phyloP scores from a whole-genome alignment of 1,140 invertebrate genomes.

The Helicoverpa armigera region DNA sequence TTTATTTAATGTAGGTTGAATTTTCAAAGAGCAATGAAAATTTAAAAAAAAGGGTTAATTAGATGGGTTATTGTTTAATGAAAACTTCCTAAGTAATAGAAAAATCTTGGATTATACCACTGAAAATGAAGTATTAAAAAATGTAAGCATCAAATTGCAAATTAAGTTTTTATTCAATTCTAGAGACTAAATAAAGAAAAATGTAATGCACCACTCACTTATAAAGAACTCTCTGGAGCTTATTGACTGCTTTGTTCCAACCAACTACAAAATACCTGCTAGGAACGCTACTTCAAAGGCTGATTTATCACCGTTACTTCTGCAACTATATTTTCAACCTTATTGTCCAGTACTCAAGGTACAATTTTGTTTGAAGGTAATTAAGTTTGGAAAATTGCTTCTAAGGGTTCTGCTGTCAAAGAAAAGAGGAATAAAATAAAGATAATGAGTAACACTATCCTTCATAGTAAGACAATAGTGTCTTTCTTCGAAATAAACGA shows the following conservation, averaged over 20 bases:
- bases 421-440: background rate
- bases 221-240: background rate
- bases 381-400: background rate
- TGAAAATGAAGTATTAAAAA: too few relatives aligned
- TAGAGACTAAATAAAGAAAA: too few relatives aligned
- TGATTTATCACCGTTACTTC: background rate
- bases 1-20: too few relatives aligned
- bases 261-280: conserved; percentile 19
- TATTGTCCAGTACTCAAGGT: background rate
- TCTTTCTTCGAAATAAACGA: background rate
- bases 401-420: background rate
- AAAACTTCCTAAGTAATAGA: too few relatives aligned
- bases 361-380: background rate
- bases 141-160: too few relatives aligned
- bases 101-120: too few relatives aligned
- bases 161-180: too few relatives aligned
- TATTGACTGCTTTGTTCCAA: conserved; percentile 16
- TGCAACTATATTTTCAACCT: background rate
- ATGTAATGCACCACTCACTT: background rate
- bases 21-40: too few relatives aligned
- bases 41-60: too few relatives aligned
- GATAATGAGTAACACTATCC: conserved; percentile 27
- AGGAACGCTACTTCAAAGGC: conserved; percentile 5
- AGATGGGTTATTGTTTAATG: too few relatives aligned
- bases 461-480: conserved; percentile 9